Conservation (phyloP, 2,113 vertebrate species). For the Carettochelys insculpta region DNA sequence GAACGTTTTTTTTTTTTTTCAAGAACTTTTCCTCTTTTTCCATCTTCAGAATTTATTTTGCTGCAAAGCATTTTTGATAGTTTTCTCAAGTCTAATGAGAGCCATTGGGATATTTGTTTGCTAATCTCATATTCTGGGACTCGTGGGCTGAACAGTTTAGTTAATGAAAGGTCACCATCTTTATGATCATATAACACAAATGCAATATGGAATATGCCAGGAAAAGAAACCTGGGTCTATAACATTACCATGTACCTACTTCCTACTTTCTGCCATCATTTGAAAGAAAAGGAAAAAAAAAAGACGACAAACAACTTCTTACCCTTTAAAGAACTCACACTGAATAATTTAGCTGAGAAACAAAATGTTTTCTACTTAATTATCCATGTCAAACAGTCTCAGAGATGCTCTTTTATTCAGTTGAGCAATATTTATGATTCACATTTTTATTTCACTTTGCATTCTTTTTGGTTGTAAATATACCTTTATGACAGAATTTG, state of each 20-base stretch:
- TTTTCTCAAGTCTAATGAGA: slow-evolving; percentile 21
- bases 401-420: background rate
- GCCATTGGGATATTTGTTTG: background rate
- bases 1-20: slow-evolving; percentile 18
- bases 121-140: background rate
- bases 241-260: background rate
- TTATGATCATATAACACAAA: background rate
- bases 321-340: background rate
- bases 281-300: no score
- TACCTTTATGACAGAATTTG: slow-evolving; percentile 1
- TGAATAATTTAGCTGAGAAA: slow-evolving; percentile 11
- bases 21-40: slow-evolving; percentile 23
- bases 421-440: background rate
- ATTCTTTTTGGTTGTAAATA: background rate
- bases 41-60: slow-evolving; percentile 31
- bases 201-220: slow-evolving; percentile 28
- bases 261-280: slow-evolving; percentile 25
- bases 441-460: slow-evolving; percentile 12
- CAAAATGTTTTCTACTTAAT: background rate
- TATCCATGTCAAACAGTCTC: background rate
- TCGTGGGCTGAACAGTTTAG: background rate
- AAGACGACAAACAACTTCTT: slow-evolving; percentile 14
- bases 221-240: slow-evolving; percentile 30
- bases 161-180: slow-evolving; percentile 24
- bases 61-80: slow-evolving; percentile 33